Base-by-base conservation (phyloP, 2,888 invertebrate species). In the Hetaerina titia region DNA sequence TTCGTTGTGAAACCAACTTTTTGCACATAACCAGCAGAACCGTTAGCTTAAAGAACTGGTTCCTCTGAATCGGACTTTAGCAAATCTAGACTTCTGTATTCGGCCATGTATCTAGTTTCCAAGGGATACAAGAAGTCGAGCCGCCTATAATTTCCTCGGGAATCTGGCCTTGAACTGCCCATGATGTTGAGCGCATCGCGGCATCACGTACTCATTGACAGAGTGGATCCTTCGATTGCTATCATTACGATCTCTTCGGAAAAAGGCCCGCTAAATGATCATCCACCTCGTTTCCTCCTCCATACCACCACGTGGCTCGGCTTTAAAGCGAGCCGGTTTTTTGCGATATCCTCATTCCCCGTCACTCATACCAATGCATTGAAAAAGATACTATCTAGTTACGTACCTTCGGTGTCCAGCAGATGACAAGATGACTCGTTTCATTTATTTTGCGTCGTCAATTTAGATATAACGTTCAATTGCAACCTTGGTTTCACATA, bases 161-260 rank as follows among this genome's bases (percentile, higher is more conserved):
- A 92, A 57, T 45, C 17, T 56, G 74, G 74, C 92, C 92, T 92
- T 92, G 92, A 92, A 92, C 45, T 92, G 69, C 45, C 56, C 69
- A 64, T 31, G 92, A 92, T 92, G 69, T 56, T n/a, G 56, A 25
- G 92, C 69, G 69, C 92, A 92, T 92, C 22, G 89, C 89, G 9
- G 58, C 90, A 64, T 90, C 92, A 92, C 92, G 92, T 92, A 92
- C 92, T 69, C 92, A 92, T 92, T 92, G 92, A 92, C 92, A 92
- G 92, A 92, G 69, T 69, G 92, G 92, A 92, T 92, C 69, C 64
- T 22, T n/a, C 92, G 64, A 69, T 56, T 74, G 92, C 92, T 92
- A 92, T 92, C 92, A 92, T 92, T 69, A 92, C 92, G n/a, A 74
- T 92, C 92, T 64, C 69, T 56, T 74, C 92, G 45, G 69, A 69